These are phyloP conservation scores for Vicugna pacos DNA, from an alignment of 2,113 vertebrate species.

Conservation along the genomic window DNA sequence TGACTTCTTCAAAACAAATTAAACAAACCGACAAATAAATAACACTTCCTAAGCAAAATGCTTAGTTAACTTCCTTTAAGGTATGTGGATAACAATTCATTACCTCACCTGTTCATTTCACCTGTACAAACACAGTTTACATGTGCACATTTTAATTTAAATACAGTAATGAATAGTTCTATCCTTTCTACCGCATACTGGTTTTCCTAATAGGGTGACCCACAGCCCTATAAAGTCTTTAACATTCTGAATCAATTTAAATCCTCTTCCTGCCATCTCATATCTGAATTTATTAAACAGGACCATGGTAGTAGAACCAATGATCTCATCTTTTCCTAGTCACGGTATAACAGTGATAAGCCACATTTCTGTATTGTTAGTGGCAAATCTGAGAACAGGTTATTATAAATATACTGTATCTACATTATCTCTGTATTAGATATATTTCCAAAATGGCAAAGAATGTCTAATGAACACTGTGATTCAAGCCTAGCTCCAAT, in stretches of 20 bases:
- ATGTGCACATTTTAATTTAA: not conserved
- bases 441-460: conserved; percentile 18
- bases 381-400: not conserved
- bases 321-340: not conserved
- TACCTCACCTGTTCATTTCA: not conserved
- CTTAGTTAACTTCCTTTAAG: not conserved
- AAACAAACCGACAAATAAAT: not conserved
- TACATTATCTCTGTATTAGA: not conserved
- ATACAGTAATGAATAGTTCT: not conserved
- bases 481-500: not conserved
- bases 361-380: not conserved
- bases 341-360: not conserved
- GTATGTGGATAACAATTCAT: not conserved
- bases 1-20: conserved; percentile 45
- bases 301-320: not conserved
- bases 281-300: not conserved
- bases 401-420: not conserved
- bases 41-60: not conserved
- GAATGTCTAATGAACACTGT: not conserved
- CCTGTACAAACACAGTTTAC: not conserved
- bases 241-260: not conserved
- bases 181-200: not conserved
- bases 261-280: not conserved
- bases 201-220: not conserved
- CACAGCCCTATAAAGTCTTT: not conserved